These are phyloP conservation scores for Drosophila sordidapex DNA, from an alignment of 2,888 invertebrate species.

Conservation along the genomic window DNA sequence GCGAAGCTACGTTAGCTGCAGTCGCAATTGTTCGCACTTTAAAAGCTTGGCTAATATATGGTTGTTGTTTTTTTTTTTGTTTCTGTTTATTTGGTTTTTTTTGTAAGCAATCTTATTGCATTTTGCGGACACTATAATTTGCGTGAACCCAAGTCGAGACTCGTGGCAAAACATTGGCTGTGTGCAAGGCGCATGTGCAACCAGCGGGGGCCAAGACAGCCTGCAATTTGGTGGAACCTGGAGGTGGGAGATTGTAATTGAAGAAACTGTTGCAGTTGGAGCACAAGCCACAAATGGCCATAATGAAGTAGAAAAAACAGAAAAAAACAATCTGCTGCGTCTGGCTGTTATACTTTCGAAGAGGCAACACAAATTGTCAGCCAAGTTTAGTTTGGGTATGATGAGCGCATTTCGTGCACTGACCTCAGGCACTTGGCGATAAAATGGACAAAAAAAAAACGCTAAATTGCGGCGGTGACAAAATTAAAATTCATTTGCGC, in stretches of 20 bases:
- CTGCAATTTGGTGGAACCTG: constrained; percentile 58
- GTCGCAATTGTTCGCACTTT: constrained; percentile 68
- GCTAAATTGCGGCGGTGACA: constrained; percentile 48
- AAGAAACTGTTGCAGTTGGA: constrained; percentile 39
- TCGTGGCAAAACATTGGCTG: constrained; percentile 22
- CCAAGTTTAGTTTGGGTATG: constrained; percentile 5
- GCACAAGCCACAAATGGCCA: constrained; percentile 59
- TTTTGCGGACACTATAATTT: constrained; percentile 64
- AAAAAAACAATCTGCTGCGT: constrained; percentile 9
- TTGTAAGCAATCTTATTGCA: constrained; percentile 36
- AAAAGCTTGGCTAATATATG: constrained; percentile 48
- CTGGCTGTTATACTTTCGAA: constrained; percentile 53
- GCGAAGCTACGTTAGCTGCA: constrained; percentile 31
- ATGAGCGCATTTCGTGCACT: constrained; percentile 17
- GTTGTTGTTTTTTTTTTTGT: constrained; percentile 14
- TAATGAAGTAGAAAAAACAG: background rate
- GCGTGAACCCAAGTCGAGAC: constrained; percentile 41
- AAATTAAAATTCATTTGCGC: constrained; percentile 80
- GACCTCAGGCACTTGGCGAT: constrained; percentile 60
- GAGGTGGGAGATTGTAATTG: constrained; percentile 35
- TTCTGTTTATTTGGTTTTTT: constrained; percentile 36
- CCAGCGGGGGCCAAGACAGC: constrained; percentile 41
- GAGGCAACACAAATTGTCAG: constrained; percentile 27
- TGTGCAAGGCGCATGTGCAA: constrained; percentile 51
- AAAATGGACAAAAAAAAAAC: constrained; percentile 32